phyloP scores from a whole-genome alignment of 2,888 invertebrate species.

The Netelia fuscicornis region DNA sequence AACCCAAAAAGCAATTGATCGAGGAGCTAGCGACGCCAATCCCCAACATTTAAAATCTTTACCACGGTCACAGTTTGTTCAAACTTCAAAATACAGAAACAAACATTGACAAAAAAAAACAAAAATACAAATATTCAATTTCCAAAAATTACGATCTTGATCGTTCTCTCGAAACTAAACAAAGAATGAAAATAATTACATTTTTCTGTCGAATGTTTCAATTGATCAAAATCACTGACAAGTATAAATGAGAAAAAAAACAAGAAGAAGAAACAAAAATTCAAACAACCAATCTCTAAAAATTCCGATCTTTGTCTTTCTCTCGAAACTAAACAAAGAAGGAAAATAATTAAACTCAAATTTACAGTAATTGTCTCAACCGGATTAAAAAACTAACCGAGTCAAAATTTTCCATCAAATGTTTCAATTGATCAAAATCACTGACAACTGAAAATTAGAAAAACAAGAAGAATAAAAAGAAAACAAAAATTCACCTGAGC shows the following conservation, averaged over 20 bases:
- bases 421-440: conserved; percentile 10
- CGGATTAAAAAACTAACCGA: not conserved
- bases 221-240: conserved; percentile 8
- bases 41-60: not conserved
- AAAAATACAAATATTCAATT: conserved; percentile 5
- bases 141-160: no score
- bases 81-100: no score
- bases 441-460: not conserved
- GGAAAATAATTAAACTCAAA: not conserved
- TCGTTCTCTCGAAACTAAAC: not conserved
- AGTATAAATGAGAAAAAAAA: not conserved
- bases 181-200: not conserved
- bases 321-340: not conserved
- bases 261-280: conserved; percentile 25
- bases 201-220: not conserved
- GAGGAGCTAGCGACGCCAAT: not conserved
- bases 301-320: no score
- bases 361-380: not conserved
- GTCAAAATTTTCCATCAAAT: not conserved
- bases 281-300: conserved; percentile 53
- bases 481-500: conserved; percentile 73
- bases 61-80: not conserved
- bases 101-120: not conserved
- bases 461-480: conserved; percentile 32
- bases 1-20: not conserved